Conservation (phyloP, 2,113 vertebrate species). For the Dascyllus trimaculatus region DNA sequence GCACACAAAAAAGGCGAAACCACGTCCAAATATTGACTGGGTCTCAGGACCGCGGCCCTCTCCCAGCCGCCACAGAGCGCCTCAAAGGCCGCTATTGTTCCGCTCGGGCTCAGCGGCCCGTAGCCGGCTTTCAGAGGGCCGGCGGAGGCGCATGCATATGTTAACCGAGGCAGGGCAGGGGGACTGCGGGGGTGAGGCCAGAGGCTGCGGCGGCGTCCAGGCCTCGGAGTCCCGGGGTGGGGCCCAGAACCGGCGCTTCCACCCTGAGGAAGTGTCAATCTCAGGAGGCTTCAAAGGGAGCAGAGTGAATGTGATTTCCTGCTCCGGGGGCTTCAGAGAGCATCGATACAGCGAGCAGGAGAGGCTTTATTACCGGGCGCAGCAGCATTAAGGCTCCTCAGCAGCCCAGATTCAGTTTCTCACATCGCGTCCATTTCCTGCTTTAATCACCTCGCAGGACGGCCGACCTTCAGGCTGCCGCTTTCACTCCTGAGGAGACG, state of each 20-base stretch:
- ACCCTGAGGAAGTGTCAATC: constrained; percentile 67
- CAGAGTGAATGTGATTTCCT: constrained; percentile 63
- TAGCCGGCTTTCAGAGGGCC: constrained; percentile 67
- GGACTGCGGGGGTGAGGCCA: constrained; percentile 55
- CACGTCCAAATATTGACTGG: constrained; percentile 85
- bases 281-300: constrained; percentile 57
- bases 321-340: constrained; percentile 41
- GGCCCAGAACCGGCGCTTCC: constrained; percentile 57
- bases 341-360: constrained; percentile 61
- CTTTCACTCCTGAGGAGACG: too few relatives aligned
- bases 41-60: constrained; percentile 71
- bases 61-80: constrained; percentile 57
- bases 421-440: background rate
- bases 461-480: too few relatives aligned
- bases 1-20: constrained; percentile 72
- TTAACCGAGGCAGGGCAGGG: constrained; percentile 57
- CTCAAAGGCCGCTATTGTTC: constrained; percentile 83
- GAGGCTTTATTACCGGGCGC: constrained; percentile 66
- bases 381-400: constrained; percentile 35
- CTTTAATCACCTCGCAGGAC: too few relatives aligned
- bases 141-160: constrained; percentile 51
- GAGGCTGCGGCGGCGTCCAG: constrained; percentile 53
- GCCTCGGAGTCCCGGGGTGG: constrained; percentile 42
- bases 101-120: constrained; percentile 63
- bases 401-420: constrained; percentile 39